Evolutionary conservation across 1,140 invertebrate species (phyloP).

Genomic region (Drosophila kepulauana): DNA sequence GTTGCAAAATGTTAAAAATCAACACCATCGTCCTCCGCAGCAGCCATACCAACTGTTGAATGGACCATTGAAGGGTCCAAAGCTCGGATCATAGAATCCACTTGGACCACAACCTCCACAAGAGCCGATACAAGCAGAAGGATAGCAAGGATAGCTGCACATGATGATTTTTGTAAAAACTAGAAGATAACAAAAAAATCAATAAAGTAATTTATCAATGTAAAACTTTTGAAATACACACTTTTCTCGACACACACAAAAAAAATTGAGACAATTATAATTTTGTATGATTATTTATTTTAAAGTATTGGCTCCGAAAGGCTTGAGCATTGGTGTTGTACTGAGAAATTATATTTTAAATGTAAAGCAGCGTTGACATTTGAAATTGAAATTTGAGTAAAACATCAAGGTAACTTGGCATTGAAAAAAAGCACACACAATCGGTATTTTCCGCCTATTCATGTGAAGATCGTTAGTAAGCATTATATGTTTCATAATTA

Average conservation of each 20-base stretch:
- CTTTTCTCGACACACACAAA: conserved; percentile 40
- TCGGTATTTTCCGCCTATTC: no score
- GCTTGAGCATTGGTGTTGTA: conserved; percentile 19
- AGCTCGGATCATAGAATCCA: conserved; percentile 59
- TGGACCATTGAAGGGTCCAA: conserved; percentile 50
- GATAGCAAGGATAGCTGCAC: conserved; percentile 54
- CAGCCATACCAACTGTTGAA: conserved; percentile 53
- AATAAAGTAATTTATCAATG: neutral
- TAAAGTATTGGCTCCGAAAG: conserved; percentile 10
- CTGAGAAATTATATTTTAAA: conserved; percentile 10
- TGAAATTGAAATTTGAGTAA: neutral
- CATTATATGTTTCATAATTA: no score
- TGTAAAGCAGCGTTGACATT: neutral
- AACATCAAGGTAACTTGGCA: neutral
- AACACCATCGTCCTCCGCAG: conserved; percentile 48
- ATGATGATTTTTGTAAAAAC: conserved; percentile 33
- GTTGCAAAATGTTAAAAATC: neutral
- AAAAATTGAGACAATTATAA: conserved; percentile 17
- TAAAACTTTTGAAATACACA: conserved; percentile 5
- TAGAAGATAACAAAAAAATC: neutral
- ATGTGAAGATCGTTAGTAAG: no score
- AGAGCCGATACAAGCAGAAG: conserved; percentile 33
- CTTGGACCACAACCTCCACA: conserved; percentile 54
- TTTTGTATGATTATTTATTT: conserved; percentile 9
- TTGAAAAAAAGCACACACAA: no score